phyloP scores from a whole-genome alignment of 2,113 vertebrate genomes.

The Lontra canadensis region DNA sequence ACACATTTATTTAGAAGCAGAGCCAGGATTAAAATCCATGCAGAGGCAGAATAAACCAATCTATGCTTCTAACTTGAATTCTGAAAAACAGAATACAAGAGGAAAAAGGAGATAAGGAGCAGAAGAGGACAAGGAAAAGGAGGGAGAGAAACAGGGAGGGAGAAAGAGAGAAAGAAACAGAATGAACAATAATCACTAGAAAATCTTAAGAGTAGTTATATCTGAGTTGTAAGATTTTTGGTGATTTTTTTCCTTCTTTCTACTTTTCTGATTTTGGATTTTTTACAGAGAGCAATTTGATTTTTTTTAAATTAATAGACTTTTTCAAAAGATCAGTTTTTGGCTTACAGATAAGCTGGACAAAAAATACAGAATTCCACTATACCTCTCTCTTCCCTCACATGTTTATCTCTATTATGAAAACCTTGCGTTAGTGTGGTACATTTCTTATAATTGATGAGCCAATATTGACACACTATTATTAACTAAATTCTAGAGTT shows the following conservation, averaged over 20 bases:
- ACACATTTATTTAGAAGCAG: background rate
- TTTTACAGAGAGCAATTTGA: background rate
- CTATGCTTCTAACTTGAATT: background rate
- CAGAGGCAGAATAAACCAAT: background rate
- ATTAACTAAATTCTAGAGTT: background rate
- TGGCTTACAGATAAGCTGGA: background rate
- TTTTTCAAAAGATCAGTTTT: background rate
- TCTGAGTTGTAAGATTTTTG: background rate
- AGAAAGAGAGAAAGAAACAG: background rate
- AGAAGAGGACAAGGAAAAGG: too few species aligned
- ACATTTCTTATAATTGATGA: background rate
- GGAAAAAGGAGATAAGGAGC: fast-evolving
- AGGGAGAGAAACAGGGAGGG: background rate
- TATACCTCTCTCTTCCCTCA: background rate
- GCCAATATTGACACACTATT: background rate
- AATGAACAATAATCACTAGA: background rate
- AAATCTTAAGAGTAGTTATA: background rate
- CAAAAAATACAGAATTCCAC: background rate
- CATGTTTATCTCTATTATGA: background rate
- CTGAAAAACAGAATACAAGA: background rate
- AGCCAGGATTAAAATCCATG: background rate
- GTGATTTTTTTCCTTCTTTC: background rate
- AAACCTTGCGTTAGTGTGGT: background rate
- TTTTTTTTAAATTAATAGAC: background rate
- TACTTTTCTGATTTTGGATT: background rate